phyloP scores from a whole-genome alignment of 92 coral and sea anemone species.

The Parazoanthus darwini region DNA sequence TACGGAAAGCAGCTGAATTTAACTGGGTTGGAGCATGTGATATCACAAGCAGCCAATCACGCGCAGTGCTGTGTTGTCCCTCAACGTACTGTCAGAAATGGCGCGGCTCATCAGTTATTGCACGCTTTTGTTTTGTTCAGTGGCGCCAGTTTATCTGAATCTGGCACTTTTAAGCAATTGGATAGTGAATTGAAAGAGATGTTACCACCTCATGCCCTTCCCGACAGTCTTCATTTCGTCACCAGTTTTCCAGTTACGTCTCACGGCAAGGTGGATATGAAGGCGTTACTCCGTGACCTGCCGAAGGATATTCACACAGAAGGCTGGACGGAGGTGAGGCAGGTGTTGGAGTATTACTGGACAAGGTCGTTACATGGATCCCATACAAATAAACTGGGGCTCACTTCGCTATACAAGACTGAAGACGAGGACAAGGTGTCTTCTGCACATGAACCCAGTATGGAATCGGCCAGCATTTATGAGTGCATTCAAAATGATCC shows the following conservation, averaged over 20 bases:
- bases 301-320: neutral
- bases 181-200: conserved; percentile 37
- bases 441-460: neutral
- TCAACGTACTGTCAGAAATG: conserved; percentile 12
- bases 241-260: conserved; percentile 73
- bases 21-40: conserved; percentile 65
- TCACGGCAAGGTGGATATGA: conserved; percentile 87
- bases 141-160: neutral
- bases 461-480: neutral
- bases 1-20: conserved; percentile 73
- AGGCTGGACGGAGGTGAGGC: conserved; percentile 27
- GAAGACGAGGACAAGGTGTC: neutral
- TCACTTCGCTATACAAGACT: neutral
- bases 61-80: conserved; percentile 50
- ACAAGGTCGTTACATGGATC: conserved; percentile 11
- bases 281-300: conserved; percentile 41
- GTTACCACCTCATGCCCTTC: conserved; percentile 69
- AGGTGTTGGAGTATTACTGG: conserved; percentile 51
- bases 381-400: neutral
- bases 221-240: conserved; percentile 74
- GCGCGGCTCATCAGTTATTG: conserved; percentile 24
- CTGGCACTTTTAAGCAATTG: conserved; percentile 1
- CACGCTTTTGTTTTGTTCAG: conserved; percentile 63
- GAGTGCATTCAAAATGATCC: neutral
- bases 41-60: conserved; percentile 49